Evolutionary conservation across 1,140 invertebrate genomes (phyloP), one percentile per base, ranked within the genome.

Genomic region (Phthorimaea operculella): DNA sequence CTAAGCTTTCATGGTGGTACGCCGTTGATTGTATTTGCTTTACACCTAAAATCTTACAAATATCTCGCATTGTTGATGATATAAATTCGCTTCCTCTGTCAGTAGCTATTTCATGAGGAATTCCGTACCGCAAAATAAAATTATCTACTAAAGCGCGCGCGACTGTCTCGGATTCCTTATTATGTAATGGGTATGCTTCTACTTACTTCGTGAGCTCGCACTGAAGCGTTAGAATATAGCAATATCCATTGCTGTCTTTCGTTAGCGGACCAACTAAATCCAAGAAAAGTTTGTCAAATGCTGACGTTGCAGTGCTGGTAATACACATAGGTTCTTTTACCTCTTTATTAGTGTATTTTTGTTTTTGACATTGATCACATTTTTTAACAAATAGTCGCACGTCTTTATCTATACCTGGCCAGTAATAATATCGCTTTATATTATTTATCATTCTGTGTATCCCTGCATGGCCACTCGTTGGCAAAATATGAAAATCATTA

Each of bases 171-270:
- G 45, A 15, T 15, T 52, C 51, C 16, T 52, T 52, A 15, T 34
- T 36, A 12, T 52, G 33, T 52, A 52, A 39, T 14, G 51, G 33
- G 34, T 52, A 52, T 5, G 45, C 45, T 47, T 47, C 45, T n/a
- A 16, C 15, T 3, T 14, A 47, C 16, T 47, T 47, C 14, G 45
- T 16, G 8, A 47, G 17, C n/a, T 47, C 45, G n/a, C 45, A 47
- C 15, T 47, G 45, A 4, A 47, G 17, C 11, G 45, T 47, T 14
- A 47, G 45, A 16, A 47, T 6, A 18, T 47, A 47, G 17, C n/a
- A 14, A 47, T 47, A 47, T 14, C 15, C 15, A 47, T 18, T 6
- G 15, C 34, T 15, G 34, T 52, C 51, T 39, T 16, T 52, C 11
- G 45, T 11, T 47, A 47, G 4, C 1, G 45, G 45, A 11, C 45